Base-by-base conservation (phyloP, 2,888 invertebrate genomes). In the Sialis fuliginosa region DNA sequence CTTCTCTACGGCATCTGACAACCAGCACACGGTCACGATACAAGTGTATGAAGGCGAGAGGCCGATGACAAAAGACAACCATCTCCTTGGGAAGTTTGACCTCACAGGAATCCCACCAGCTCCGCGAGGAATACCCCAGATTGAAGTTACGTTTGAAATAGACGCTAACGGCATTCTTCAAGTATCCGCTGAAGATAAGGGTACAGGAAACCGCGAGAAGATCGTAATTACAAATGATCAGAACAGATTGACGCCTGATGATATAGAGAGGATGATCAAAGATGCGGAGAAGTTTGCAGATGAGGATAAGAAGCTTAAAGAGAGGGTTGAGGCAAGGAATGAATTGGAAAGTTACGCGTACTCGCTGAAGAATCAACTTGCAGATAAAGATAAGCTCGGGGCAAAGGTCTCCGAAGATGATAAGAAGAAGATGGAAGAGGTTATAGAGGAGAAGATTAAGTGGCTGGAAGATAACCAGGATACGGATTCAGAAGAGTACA, bases 21-120 rank as follows among this genome's bases (percentile, higher is more conserved):
- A 97, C 68, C 98, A 98, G 66, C 92, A 95, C 67, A 95, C 95
- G 4, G 97, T 99, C 46, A 97, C 96, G 54, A 98, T 98, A 63
- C 91, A 93, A 68, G 93, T 95, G 0, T 97, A 90, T 65, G 97
- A 99, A 70, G 97, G 98, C 57, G 98, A 99, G 69, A 83, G 98
- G 59, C 95, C 97, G 31, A 96, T 98, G 97, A 97, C 97, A 54
- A 97, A 97, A 69, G 97, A 98, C 69, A 98, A 99, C 70, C 97
- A 99, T 68, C 73, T 93, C 54, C 75, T 99, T 50, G 98, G 98
- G 52, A 97, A 96, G 68, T 99, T 98, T 68, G 97, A 99, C 62
- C 69, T 97, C 51, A 95, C 92, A 49, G 95, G 93, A 51, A 95
- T 96, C 58, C 95, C 96, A 50, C 93, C 95, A 40, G 91, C 91